These are phyloP conservation scores for Heteromyza rotundicornis DNA, from an alignment of 2,888 invertebrate species.

Conservation along the genomic window DNA sequence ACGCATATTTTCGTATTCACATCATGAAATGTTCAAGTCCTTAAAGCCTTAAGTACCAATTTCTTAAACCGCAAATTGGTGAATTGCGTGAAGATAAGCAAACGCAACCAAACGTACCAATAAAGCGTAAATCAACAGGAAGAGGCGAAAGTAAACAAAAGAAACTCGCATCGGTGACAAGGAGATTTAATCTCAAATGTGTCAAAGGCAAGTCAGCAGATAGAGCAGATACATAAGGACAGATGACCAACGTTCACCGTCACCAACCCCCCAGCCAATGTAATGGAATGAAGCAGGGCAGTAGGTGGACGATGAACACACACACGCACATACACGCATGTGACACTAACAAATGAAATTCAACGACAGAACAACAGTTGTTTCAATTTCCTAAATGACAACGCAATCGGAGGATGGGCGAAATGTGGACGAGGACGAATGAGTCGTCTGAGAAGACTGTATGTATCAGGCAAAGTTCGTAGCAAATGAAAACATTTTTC, in stretches of 20 bases:
- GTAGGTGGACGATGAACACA: neutral
- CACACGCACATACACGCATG: neutral
- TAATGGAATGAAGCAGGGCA: neutral
- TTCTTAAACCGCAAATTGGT: neutral
- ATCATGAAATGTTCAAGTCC: neutral
- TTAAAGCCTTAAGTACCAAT: neutral
- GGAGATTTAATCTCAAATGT: constrained; percentile 1
- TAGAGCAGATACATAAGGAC: neutral
- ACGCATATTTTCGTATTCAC: no score
- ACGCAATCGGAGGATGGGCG: neutral
- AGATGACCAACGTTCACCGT: no score
- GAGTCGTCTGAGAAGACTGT: no score
- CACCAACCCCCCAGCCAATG: no score
- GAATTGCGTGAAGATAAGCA: neutral
- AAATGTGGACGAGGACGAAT: no score
- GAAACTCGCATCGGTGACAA: neutral
- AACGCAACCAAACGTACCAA: neutral
- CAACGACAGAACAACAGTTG: neutral
- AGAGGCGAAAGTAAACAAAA: neutral
- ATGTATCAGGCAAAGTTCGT: no score
- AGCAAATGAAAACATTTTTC: no score
- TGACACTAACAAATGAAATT: no score
- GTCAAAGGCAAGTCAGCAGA: neutral
- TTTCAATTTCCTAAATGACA: constrained; percentile 7
- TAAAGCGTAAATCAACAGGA: neutral